Base-by-base conservation (phyloP, 2,113 vertebrate genomes). In the Grammomys dolichurus region DNA sequence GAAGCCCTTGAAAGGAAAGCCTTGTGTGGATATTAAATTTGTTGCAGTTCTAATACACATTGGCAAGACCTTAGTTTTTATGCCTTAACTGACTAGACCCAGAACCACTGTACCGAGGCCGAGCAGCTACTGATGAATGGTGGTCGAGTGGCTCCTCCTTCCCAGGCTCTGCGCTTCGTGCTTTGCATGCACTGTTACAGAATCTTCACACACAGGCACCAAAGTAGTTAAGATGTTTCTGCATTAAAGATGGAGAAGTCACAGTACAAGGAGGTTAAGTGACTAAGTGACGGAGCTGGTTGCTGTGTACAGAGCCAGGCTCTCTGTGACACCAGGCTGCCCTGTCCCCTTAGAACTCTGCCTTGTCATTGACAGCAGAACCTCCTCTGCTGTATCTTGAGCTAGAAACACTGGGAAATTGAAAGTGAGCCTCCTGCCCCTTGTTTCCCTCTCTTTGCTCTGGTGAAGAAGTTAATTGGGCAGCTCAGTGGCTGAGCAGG, bases 391-490 rank as follows among this genome's bases (percentile, higher is more conserved):
- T 94, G 54, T 94, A 90, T 93, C 95, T 95, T 93, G 69, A 94
- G 92, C 97, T 97, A 54, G 56, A 94, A 94, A 93, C 92, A 87
- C 69, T 54, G 54, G 90, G 95, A 97, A 95, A 95, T 96, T 95
- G 95, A 96, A 96, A 95, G 78, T 10, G 54, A 87, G 31, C 92
- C 84, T 96, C 69, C 65, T 95, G 54, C 43, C 92, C 89, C 89
- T 96, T 96, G 93, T 96, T 96, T 96, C 94, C 94, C 89, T 95
- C 90, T 96, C 94, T 95, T 96, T 84, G 95, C 92, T 87, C 91
- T 97, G 94, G 86, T 97, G 95, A 95, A 96, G 93, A 97, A 97
- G 90, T 95, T 97, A 94, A 97, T 95, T 97, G 96, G 91, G 92
- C 90, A 96, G 90, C 90, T 78, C 56, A 94, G 94, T 91, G 93